These are phyloP conservation scores for Archocentrus centrarchus DNA, from an alignment of 2,113 vertebrate genomes.

Conservation along the genomic window DNA sequence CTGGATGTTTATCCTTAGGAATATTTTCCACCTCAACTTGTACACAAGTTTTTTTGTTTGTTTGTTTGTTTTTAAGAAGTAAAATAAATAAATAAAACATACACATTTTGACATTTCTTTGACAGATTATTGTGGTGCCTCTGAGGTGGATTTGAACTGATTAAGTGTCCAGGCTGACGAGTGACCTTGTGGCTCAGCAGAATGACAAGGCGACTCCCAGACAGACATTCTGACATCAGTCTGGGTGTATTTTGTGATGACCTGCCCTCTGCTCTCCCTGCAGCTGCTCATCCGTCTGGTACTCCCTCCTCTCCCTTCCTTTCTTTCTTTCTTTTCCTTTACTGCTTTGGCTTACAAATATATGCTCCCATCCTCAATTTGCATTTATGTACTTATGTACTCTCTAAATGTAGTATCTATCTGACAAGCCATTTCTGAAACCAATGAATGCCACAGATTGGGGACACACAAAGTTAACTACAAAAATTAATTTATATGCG, in stretches of 20 bases:
- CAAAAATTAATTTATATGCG: not conserved
- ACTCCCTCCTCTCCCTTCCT: not conserved
- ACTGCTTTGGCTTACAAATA: constrained; percentile 1
- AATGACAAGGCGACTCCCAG: not conserved
- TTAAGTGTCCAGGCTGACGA: constrained; percentile 30
- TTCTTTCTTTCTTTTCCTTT: not conserved
- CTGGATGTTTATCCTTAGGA: constrained; percentile 15
- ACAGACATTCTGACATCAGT: constrained; percentile 27
- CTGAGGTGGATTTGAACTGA: constrained; percentile 34
- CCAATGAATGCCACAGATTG: not conserved
- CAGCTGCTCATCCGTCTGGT: constrained; percentile 30
- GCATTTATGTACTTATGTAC: constrained; percentile 13
- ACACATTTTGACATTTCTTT: constrained; percentile 11
- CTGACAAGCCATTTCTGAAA: not conserved
- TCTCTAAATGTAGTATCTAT: not conserved
- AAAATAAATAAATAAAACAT: not conserved
- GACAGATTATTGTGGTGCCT: constrained; percentile 4
- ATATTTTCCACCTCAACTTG: not conserved
- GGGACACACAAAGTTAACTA: not conserved
- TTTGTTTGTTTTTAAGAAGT: not conserved
- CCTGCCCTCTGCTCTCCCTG: constrained; percentile 27
- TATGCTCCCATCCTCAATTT: not conserved
- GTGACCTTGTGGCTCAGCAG: constrained; percentile 41
- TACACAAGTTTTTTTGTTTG: not conserved
- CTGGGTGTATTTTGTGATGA: constrained; percentile 23